A percentile compares a stretch with the other conserved stretches of the same genome.
phyloP scores from a whole-genome alignment of 2,113 vertebrate genomes.

The Xyliphius kryptos region DNA sequence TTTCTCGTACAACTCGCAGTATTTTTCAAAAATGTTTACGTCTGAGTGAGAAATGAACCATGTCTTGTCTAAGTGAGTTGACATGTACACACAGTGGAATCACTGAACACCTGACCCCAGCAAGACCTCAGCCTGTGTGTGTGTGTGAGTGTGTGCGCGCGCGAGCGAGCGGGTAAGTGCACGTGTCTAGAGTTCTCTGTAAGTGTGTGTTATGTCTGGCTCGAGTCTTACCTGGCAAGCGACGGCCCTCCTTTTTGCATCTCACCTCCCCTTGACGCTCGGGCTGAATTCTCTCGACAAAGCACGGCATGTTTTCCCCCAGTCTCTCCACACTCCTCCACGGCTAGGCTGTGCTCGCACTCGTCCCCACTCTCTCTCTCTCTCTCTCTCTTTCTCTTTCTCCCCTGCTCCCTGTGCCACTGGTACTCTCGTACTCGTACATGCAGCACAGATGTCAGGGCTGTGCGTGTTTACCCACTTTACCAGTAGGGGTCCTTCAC shows the following conservation, averaged over 20 bases:
- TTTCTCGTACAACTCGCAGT: too few species aligned
- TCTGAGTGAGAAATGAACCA: too few species aligned
- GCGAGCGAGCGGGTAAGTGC: not conserved
- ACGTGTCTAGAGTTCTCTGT: not conserved
- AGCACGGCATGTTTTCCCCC: conserved; percentile 72
- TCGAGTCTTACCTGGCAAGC: conserved; percentile 63
- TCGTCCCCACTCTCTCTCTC: conserved; percentile 34
- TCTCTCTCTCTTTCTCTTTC: conserved; percentile 39
- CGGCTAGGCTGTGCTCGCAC: conserved; percentile 49
- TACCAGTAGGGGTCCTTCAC: conserved; percentile 77
- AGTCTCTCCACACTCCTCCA: conserved; percentile 52
- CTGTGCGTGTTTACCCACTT: conserved; percentile 70
- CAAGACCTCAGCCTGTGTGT: too few species aligned
- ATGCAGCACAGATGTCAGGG: conserved; percentile 68
- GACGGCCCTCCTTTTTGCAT: too few species aligned
- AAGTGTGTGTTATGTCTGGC: conserved; percentile 27
- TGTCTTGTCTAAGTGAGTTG: too few species aligned
- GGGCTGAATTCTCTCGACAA: conserved; percentile 72
- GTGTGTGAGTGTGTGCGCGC: not conserved
- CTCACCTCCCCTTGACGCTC: conserved; percentile 70
- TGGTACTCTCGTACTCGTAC: conserved; percentile 39
- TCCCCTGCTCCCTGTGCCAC: conserved; percentile 16
- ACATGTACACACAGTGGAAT: too few species aligned
- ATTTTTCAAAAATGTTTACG: too few species aligned
- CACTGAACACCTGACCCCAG: too few species aligned